These are phyloP conservation scores for Philaethria dido DNA, from an alignment of 2,888 invertebrate genomes.

Conservation along the genomic window DNA sequence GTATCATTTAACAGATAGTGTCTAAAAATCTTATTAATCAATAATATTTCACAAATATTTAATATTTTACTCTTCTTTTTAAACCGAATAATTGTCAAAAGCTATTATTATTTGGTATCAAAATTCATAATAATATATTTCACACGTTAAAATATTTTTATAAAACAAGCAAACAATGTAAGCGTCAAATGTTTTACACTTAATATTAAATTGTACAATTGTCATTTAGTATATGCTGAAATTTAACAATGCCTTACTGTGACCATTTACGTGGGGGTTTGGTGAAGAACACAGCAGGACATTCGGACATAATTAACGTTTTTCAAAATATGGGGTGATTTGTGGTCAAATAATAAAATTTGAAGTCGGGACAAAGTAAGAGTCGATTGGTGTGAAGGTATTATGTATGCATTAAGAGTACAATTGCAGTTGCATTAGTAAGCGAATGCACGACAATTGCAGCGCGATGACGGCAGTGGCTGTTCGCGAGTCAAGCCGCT, in stretches of 20 bases:
- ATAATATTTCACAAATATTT: too few species aligned
- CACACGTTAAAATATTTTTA: background rate
- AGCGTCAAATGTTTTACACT: constrained; percentile 14
- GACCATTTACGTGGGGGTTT: constrained; percentile 54
- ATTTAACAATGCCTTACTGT: constrained; percentile 48
- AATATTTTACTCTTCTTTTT: background rate
- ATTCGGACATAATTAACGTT: constrained; percentile 59
- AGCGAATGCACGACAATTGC: constrained; percentile 72
- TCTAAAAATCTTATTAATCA: constrained; percentile 49
- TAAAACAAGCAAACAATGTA: constrained; percentile 12
- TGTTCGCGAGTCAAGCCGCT: constrained; percentile 57
- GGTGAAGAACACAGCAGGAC: constrained; percentile 62
- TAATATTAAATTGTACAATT: constrained; percentile 29
- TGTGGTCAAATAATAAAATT: constrained; percentile 27
- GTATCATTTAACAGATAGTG: constrained; percentile 51
- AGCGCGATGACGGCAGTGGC: constrained; percentile 68
- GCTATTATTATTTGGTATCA: background rate
- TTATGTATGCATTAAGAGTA: constrained; percentile 62
- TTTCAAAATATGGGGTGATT: constrained; percentile 39
- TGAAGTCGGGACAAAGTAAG: constrained; percentile 44
- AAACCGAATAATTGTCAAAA: background rate
- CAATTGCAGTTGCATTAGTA: constrained; percentile 71
- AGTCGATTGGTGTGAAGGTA: constrained; percentile 52
- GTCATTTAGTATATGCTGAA: constrained; percentile 40
- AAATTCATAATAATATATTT: background rate